Evolutionary conservation across 92 coral and sea anemone species (phyloP).

Genomic region (Nematostella vectensis): DNA sequence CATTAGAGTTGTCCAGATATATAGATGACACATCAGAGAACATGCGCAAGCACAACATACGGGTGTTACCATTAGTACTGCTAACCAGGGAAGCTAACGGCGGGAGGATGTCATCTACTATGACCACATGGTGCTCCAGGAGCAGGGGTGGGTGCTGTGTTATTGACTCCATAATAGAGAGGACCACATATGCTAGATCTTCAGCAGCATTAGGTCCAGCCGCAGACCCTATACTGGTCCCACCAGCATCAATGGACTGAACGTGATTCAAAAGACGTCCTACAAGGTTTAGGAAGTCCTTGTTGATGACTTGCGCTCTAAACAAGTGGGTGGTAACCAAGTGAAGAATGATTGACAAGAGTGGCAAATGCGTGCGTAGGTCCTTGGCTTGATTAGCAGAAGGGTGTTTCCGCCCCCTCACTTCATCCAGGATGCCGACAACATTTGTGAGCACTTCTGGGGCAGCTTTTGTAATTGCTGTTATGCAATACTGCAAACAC

Average conservation of each 20-base stretch:
- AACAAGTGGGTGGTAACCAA: conserved; percentile 85
- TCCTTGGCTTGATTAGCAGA: conserved; percentile 95
- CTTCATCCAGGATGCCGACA: conserved; percentile 66
- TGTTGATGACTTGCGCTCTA: conserved; percentile 51
- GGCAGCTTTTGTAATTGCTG: conserved; percentile 50
- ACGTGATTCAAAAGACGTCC: conserved; percentile 71
- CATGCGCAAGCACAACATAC: conserved; percentile 87
- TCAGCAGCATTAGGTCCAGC: conserved; percentile 80
- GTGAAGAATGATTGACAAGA: conserved; percentile 80
- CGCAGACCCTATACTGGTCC: conserved; percentile 83
- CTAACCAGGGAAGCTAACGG: conserved; percentile 70
- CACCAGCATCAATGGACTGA: conserved; percentile 77
- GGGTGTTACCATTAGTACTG: conserved; percentile 78
- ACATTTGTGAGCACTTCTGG: conserved; percentile 64
- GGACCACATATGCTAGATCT: conserved; percentile 70
- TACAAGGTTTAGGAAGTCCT: conserved; percentile 47
- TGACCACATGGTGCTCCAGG: conserved; percentile 52
- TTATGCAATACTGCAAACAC: conserved; percentile 67
- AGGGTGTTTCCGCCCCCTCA: conserved; percentile 88
- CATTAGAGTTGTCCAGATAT: conserved; percentile 77
- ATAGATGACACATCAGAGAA: conserved; percentile 92
- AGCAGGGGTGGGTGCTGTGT: conserved; percentile 94
- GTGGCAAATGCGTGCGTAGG: conserved; percentile 73
- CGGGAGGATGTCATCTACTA: conserved; percentile 70
- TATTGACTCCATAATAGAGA: conserved; percentile 87